Evolutionary conservation across 1,140 invertebrate genomes (phyloP), one percentile per base, ranked within the genome.

Genomic region (Vanessa atalanta): DNA sequence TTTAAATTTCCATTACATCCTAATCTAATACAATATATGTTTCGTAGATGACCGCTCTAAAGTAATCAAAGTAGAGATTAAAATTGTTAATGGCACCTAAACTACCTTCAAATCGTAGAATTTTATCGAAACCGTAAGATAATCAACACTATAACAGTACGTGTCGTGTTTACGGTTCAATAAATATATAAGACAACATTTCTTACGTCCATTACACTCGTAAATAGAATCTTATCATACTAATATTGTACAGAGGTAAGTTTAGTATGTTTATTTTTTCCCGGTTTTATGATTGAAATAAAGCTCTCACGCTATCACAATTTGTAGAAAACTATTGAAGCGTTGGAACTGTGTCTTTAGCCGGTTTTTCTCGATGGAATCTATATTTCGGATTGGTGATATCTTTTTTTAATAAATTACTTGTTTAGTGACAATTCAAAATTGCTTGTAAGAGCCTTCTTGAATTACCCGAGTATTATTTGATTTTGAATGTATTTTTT

Each of bases 71-170:
- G 50, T 0, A 13, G 64, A 37, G 13, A 69, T 73, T 74, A 47
- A 65, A 69, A 69, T 69, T 23, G 47, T 16, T 64, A 73, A 73
- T 69, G 57, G 72, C 37, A 16, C 47, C 51, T 16, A 69, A 65
- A 74, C 48, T 48, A 67, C 37, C 47, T 37, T 70, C 13, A 65
- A 70, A 67, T 55, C 73, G 47, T 75, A 67, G 72, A 74, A 72
- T 60, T 75, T 75, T 78, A 78, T 78, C 47, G 72, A 73, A 72
- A 73, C 57, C 31, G 75, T 77, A 77, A 77, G 13, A 61, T 61
- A 37, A 61, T 47, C 68, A 65, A 71, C 43, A 57, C 57, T 70
- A 65, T 60, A 26, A 53, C 57, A 16, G 26, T 16, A 71, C 70
- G 55, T 71, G 73, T 75, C 23, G 43, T 63, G 20, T 68, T 75